Percentiles rank a stretch among this genome's conserved stretches.
Evolutionary conservation across 2,797 vertebrate genomes (phyloP).

Genomic region (Chelonia mydas): DNA sequence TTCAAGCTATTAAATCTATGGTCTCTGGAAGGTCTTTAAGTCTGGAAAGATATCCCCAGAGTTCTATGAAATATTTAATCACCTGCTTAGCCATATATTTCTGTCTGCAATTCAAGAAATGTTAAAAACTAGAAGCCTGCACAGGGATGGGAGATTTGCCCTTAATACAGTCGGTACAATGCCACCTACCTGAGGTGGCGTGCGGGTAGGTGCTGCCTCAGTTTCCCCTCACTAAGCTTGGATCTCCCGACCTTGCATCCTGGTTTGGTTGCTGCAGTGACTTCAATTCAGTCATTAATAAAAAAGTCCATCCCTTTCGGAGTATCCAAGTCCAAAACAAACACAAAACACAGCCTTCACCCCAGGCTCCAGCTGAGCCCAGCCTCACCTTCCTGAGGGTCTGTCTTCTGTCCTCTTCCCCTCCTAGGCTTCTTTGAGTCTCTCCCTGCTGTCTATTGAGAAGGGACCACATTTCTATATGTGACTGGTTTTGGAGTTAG

Average conservation of each 20-base stretch:
- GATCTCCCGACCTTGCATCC: no score
- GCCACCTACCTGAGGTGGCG: neutral
- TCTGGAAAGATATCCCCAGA: neutral
- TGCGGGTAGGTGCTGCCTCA: neutral
- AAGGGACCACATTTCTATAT: no score
- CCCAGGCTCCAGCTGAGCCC: neutral
- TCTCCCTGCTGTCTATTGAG: no score
- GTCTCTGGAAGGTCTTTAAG: neutral
- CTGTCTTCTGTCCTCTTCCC: neutral
- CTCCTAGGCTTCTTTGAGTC: neutral
- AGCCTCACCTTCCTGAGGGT: neutral
- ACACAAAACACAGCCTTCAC: neutral
- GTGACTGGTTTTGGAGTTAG: no score
- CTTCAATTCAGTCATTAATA: neutral
- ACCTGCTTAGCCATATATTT: neutral
- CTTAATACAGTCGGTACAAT: neutral
- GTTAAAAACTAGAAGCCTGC: neutral
- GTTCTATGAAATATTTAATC: neutral
- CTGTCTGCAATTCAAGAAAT: neutral
- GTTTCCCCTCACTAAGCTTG: neutral
- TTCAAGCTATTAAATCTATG: neutral
- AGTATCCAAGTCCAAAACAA: neutral
- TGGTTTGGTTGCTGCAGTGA: neutral
- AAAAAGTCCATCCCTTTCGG: neutral
- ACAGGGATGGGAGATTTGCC: neutral